Evolutionary conservation across 2,113 vertebrate genomes (phyloP), one percentile per base, ranked within the genome.

Genomic region (Amphilophus citrinellus): DNA sequence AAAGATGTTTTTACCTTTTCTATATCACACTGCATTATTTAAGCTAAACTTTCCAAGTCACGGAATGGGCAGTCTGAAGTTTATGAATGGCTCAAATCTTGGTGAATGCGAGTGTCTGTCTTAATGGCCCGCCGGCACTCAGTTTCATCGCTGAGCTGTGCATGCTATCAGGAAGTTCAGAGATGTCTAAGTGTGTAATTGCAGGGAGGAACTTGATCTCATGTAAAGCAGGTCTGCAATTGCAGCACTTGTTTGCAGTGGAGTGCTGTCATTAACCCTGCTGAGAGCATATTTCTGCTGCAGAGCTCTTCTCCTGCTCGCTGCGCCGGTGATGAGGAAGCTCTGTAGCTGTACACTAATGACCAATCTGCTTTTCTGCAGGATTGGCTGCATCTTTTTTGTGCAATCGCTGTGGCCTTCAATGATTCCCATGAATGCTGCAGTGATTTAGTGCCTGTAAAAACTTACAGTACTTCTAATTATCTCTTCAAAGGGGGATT

Each of bases 171-270:
- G 58, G 61, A 75, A 76, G 76, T 80, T 75, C 32, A 24, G 39
- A 24, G 4, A 3, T 32, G 27, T 30, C 42, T 78, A 15, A 5
- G 30, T 59, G 32, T 58, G 76, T 82, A 84, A 90, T 35, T 85
- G 59, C n/a, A 62, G 11, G 27, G 14, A 20, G 35, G 42, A 66
- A 71, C 18, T 65, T 2, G 3, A 44, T 50, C 10, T 88, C 37
- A 60, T 83, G 63, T 77, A 93, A 96, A 97, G 98, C 98, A 99
- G 98, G 97, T 94, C 96, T 95, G 98, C 98, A 99, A 99, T 98
- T 99, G 87, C 98, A 97, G 97, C 90, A 91, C 97, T 97, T 94
- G 87, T 30, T 96, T 80, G 63, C 86, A 73, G 94, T 98, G 94
- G 85, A 96, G 96, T 95, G 92, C 94, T 98, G 98, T 92, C 98